Percentiles rank a stretch among this genome's conserved stretches.
These are phyloP conservation scores for Pseudomyrmex flavicornis DNA, from an alignment of 1,140 invertebrate genomes.

Conservation along the genomic window DNA sequence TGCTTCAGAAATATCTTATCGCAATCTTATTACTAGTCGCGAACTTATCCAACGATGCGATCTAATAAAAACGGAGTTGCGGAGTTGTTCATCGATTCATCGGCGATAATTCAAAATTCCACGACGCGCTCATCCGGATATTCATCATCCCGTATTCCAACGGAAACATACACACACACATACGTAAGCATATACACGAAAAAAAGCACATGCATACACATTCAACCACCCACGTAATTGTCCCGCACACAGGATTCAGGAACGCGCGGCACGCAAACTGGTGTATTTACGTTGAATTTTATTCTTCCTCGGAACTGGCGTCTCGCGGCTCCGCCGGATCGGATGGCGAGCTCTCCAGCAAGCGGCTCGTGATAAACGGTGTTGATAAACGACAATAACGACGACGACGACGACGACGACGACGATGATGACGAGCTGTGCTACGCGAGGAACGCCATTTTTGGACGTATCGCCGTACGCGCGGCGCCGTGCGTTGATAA, in stretches of 20 bases:
- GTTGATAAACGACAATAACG: slow-evolving; percentile 4
- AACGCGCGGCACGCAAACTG: slow-evolving; percentile 56
- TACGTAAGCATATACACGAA: too few relatives aligned
- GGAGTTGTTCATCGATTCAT: background rate
- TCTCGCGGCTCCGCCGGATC: slow-evolving; percentile 12
- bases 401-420: slow-evolving; percentile 9
- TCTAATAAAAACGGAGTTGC: background rate
- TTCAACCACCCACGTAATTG: slow-evolving; percentile 11
- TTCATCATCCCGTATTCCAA: background rate
- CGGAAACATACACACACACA: slow-evolving; percentile 1
- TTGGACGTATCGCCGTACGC: slow-evolving; percentile 63
- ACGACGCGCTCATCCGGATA: slow-evolving; percentile 9
- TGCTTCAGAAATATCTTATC: background rate
- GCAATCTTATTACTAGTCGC: background rate
- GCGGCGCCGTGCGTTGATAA: slow-evolving; percentile 59
- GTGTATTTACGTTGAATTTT: slow-evolving; percentile 63
- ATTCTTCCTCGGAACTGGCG: background rate
- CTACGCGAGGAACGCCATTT: slow-evolving; percentile 79
- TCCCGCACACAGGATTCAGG: slow-evolving; percentile 35
- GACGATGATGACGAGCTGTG: slow-evolving; percentile 34
- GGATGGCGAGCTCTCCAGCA: background rate
- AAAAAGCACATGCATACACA: background rate
- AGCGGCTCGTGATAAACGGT: slow-evolving; percentile 5
- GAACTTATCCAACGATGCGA: background rate
- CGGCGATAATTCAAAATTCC: background rate